Evolutionary conservation across 2,888 invertebrate genomes (phyloP), one percentile per base, ranked within the genome.

Genomic region (Parthenolecanium corni): DNA sequence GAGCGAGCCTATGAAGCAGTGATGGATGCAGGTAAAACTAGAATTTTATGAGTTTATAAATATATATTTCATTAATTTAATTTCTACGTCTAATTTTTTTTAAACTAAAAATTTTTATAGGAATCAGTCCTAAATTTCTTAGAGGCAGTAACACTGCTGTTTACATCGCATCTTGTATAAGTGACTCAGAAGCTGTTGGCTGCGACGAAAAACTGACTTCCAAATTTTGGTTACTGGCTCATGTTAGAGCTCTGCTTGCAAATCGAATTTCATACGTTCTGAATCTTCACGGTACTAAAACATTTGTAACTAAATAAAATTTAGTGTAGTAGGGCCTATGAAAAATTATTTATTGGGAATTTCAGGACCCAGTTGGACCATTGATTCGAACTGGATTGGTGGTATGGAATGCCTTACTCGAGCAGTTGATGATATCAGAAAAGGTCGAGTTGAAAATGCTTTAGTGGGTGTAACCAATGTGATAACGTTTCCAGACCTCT

Each of bases 181-280:
- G 75, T 52, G 77, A 77, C 67, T 75, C 76, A 51, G 77, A 77
- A 66, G 67, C 67, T 42, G 52, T 66, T 11, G 66, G 67, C 25
- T 57, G 67, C 16, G 66, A 67, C 49, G 66, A 66, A 6, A 65
- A 65, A 25, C 64, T 65, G 36, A 65, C 64, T 14, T 65, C 66
- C 20, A 84, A 84, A 36, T 84, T 84, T 73, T 80, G 80, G 56
- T 77, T 85, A 70, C 81, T 82, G 57, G 85, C 84, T 1, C 83
- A 83, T 69, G 77, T 76, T 54, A 71, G 79, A 53, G 77, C 79
- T 31, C 80, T 82, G 79, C 78, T 81, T 72, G 78, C 80, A 53
- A 82, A 82, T 71, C 74, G 81, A 61, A 71, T 82, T 36, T 81
- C 81, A 4, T 82, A 76, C 72, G 77, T 78, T 67, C 79, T 82